Conservation (phyloP, 2,797 vertebrate genomes). For the Enteromius paludinosus region DNA sequence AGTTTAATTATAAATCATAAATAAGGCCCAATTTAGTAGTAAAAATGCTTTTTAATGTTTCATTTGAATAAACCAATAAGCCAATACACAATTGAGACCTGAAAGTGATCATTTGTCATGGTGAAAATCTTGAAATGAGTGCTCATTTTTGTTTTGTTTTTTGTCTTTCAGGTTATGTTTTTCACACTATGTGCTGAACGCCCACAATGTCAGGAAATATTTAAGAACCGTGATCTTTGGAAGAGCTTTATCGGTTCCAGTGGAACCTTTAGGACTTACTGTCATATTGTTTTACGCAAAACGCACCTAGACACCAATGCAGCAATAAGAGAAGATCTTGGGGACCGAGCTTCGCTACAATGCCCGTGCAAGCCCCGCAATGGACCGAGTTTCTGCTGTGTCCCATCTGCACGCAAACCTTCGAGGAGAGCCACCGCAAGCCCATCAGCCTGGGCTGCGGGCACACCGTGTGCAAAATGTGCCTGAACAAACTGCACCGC, state of each 20-base stretch:
- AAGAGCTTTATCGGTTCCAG: conserved; percentile 83
- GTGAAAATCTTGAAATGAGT: not conserved
- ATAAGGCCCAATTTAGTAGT: not conserved
- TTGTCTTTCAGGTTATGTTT: conserved; percentile 81
- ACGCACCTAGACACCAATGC: not conserved
- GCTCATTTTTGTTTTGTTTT: conserved; percentile 57
- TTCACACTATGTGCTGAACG: conserved; percentile 89
- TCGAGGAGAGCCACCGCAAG: conserved; percentile 95
- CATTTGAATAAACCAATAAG: not conserved
- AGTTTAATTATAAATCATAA: not conserved
- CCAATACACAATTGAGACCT: not conserved
- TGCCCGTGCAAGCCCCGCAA: conserved; percentile 99
- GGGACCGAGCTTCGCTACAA: conserved; percentile 76
- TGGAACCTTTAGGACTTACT: conserved; percentile 80
- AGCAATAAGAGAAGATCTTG: conserved; percentile 21
- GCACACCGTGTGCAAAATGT: conserved; percentile 99
- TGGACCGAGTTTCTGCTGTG: conserved; percentile 99
- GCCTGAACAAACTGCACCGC: conserved; percentile 99
- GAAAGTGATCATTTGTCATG: not conserved
- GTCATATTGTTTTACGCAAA: conserved; percentile 73
- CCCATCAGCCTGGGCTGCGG: conserved; percentile 98
- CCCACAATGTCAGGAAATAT: conserved; percentile 86
- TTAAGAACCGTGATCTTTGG: conserved; percentile 71
- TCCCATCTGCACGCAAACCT: conserved; percentile 99
- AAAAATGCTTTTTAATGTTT: not conserved